phyloP scores from a whole-genome alignment of 2,113 vertebrate genomes.

The Rattus rattus region DNA sequence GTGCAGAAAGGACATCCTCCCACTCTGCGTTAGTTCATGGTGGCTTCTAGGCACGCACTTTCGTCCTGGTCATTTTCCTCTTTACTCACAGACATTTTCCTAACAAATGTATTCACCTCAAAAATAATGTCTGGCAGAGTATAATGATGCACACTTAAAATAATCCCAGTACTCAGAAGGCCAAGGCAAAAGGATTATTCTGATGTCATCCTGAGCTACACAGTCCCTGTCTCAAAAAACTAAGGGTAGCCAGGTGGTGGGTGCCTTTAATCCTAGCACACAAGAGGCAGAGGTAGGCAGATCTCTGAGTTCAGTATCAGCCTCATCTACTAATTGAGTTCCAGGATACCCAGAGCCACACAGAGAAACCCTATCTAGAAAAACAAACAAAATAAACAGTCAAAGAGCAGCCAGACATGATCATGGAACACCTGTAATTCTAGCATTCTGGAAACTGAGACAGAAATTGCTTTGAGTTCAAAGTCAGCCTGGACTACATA shows the following conservation, averaged over 20 bases:
- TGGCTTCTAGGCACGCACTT: not conserved
- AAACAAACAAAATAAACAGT: not conserved
- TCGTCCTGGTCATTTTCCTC: constrained; percentile 36
- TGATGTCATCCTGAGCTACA: not conserved
- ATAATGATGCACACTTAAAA: not conserved
- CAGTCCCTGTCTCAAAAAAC: not conserved
- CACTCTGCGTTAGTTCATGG: not conserved
- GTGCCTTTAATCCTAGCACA: not conserved
- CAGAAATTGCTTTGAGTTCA: not conserved
- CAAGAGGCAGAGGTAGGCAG: not conserved
- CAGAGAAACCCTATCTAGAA: not conserved
- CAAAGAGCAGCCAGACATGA: not conserved
- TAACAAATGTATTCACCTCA: constrained; percentile 20
- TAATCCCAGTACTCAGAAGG: not conserved
- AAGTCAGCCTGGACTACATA: not conserved
- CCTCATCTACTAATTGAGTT: not conserved
- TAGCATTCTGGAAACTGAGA: not conserved
- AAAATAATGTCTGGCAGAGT: not conserved
- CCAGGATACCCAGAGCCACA: not conserved
- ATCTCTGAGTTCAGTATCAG: not conserved
- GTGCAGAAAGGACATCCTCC: not conserved
- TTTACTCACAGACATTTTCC: constrained; percentile 47
- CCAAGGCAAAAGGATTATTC: not conserved
- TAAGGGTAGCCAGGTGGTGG: not conserved
- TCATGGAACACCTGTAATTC: not conserved